Conservation (phyloP, 2,888 invertebrate genomes). For the Eupithecia centaureata region DNA sequence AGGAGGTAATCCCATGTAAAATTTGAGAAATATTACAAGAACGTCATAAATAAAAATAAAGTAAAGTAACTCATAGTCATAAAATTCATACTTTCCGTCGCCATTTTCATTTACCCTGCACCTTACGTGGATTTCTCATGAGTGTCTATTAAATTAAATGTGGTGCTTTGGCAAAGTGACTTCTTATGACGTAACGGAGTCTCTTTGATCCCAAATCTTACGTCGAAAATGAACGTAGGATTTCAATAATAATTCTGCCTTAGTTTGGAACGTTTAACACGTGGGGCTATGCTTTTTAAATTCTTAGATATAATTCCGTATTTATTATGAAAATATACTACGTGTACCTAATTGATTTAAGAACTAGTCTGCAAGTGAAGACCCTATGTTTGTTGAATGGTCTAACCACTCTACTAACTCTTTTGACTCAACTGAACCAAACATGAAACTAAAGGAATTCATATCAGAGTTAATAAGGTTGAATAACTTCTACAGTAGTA, state of each 20-base stretch:
- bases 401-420: background rate
- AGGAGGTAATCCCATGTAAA: background rate
- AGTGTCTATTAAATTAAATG: conserved; percentile 65
- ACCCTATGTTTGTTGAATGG: background rate
- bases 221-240: conserved; percentile 41
- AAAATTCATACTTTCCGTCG: conserved; percentile 22
- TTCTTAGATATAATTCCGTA: background rate
- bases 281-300: background rate
- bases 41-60: too few species aligned
- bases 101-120: conserved; percentile 43
- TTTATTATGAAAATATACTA: background rate
- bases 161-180: conserved; percentile 59
- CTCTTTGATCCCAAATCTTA: conserved; percentile 59
- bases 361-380: background rate
- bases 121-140: conserved; percentile 52
- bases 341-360: too few species aligned
- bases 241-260: conserved; percentile 35
- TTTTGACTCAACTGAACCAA: background rate
- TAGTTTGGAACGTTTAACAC: conserved; percentile 9
- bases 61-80: too few species aligned
- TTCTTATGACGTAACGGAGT: conserved; percentile 57
- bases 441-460: background rate
- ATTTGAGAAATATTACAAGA: conserved; percentile 17
- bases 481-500: background rate
- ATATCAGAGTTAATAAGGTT: background rate